Conservation (phyloP, 2,113 vertebrate genomes). For the Tupaia tana region DNA sequence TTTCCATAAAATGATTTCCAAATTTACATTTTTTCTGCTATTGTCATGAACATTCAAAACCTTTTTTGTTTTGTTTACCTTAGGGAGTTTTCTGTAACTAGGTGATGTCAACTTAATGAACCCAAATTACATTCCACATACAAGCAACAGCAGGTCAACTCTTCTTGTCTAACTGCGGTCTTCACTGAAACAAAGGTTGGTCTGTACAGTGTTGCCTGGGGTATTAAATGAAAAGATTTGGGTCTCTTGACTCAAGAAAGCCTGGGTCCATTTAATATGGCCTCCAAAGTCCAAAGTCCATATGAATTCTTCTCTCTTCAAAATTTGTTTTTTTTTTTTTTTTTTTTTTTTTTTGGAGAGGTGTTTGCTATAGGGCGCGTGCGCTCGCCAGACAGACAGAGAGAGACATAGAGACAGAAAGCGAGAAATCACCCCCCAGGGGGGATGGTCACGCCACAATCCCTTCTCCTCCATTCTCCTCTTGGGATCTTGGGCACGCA, state of each 20-base stretch:
- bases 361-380: too few relatives aligned
- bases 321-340: too few relatives aligned
- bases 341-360: too few relatives aligned
- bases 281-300: background rate
- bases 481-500: too few relatives aligned
- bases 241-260: background rate
- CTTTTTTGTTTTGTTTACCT: background rate
- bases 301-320: background rate
- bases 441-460: too few relatives aligned
- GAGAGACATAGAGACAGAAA: too few relatives aligned
- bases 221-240: too few relatives aligned
- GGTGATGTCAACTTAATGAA: background rate
- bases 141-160: background rate
- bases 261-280: background rate
- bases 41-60: conserved; percentile 14
- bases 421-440: too few relatives aligned
- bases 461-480: too few relatives aligned
- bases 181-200: background rate
- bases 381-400: too few relatives aligned
- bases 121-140: background rate
- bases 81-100: background rate
- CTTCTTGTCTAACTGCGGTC: background rate
- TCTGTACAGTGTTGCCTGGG: background rate
- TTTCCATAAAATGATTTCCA: conserved; percentile 26
- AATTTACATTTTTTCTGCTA: background rate